Evolutionary conservation across 2,888 invertebrate genomes (phyloP).

Genomic region (Teleogryllus oceanicus): DNA sequence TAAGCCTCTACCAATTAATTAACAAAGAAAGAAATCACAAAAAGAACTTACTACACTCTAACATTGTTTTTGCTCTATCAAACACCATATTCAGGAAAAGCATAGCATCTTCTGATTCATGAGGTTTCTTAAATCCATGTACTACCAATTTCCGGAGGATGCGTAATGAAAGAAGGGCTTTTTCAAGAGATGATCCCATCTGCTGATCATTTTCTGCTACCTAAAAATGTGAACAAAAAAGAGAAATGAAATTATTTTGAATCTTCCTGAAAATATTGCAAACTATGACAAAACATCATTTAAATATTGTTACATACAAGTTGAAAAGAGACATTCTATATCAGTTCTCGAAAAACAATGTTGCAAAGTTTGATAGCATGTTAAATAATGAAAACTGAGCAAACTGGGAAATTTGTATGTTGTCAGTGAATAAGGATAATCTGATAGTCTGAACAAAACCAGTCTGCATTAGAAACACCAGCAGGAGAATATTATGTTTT

Average conservation of each 20-base stretch:
- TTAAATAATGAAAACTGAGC: no score
- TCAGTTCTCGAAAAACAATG: no score
- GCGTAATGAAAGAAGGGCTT: constrained; percentile 73
- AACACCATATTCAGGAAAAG: constrained; percentile 76
- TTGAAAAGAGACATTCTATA: no score
- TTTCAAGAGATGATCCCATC: constrained; percentile 69
- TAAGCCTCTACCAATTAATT: not conserved
- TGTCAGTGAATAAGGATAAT: no score
- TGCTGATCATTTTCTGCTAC: constrained; percentile 46
- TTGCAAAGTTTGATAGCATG: no score
- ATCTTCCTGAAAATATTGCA: no score
- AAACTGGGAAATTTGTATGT: no score
- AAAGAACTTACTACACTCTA: constrained; percentile 72
- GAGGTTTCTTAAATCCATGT: constrained; percentile 76
- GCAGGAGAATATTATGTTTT: no score
- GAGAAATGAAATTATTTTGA: no score
- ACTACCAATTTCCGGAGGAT: constrained; percentile 79
- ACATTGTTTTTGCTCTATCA: constrained; percentile 69
- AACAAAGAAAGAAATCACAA: not conserved
- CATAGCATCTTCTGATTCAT: constrained; percentile 69
- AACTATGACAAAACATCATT: constrained; percentile 45
- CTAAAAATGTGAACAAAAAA: constrained; percentile 24
- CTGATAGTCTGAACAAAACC: no score
- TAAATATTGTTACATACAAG: no score
- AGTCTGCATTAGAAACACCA: no score